Conservation (phyloP, 2,797 vertebrate species). For the Protonibea diacanthus region DNA sequence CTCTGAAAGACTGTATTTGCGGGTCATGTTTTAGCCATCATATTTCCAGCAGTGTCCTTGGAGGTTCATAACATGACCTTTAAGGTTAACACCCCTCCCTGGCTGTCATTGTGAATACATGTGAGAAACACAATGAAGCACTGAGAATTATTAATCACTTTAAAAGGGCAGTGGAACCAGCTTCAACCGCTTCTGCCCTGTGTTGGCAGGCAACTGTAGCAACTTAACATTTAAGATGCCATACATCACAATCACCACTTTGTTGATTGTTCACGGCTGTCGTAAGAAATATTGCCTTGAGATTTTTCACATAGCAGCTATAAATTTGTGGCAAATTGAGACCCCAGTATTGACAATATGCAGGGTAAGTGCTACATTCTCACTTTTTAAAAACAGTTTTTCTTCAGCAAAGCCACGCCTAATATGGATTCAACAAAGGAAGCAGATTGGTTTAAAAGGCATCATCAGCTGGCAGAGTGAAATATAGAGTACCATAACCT, state of each 20-base stretch:
- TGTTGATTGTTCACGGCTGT: conserved; percentile 8
- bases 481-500: conserved; percentile 20
- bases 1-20: conserved; percentile 4
- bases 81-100: conserved; percentile 69
- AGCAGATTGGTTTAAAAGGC: conserved; percentile 3
- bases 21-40: conserved; percentile 43
- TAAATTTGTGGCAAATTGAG: conserved; percentile 1
- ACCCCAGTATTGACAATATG: neutral
- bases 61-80: conserved; percentile 74
- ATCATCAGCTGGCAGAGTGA: conserved; percentile 26
- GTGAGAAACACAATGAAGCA: conserved; percentile 73
- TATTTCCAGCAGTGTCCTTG: conserved; percentile 46
- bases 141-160: conserved; percentile 74
- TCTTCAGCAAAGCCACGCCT: neutral
- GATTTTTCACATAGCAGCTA: neutral
- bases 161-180: conserved; percentile 77
- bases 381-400: neutral
- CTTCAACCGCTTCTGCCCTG: conserved; percentile 52
- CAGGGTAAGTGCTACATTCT: neutral
- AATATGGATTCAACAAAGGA: conserved; percentile 11
- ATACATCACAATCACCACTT: conserved; percentile 15
- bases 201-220: conserved; percentile 34
- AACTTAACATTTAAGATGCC: conserved; percentile 64
- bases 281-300: neutral
- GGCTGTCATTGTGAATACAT: conserved; percentile 74